phyloP scores from a whole-genome alignment of 2,888 invertebrate species.

The Diarsia brunnea region DNA sequence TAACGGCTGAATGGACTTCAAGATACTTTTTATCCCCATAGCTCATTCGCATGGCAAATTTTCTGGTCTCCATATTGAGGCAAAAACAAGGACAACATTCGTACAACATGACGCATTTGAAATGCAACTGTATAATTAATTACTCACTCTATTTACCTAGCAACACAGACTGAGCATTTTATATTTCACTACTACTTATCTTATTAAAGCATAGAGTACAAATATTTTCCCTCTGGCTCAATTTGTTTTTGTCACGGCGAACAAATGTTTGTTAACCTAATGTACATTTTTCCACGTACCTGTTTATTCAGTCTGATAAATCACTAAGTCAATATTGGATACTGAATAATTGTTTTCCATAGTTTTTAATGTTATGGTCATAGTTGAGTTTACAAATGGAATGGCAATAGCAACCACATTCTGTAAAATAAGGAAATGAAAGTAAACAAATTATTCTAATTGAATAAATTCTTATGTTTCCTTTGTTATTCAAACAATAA shows the following conservation, averaged over 20 bases:
- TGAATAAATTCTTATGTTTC: neutral
- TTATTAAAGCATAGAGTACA: no score
- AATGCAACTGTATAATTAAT: conserved; percentile 13
- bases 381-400: neutral
- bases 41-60: neutral
- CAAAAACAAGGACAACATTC: no score
- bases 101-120: neutral
- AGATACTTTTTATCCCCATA: neutral
- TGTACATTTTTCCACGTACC: neutral
- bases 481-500: neutral
- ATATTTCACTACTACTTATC: conserved; percentile 5
- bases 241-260: conserved; percentile 23
- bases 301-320: conserved; percentile 14
- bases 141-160: conserved; percentile 1
- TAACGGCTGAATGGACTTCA: neutral
- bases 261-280: conserved; percentile 14
- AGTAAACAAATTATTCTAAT: neutral
- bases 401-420: neutral
- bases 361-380: neutral
- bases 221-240: neutral
- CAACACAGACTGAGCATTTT: neutral
- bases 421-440: neutral
- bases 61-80: neutral
- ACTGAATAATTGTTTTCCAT: neutral
- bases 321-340: neutral